Evolutionary conservation across 2,797 vertebrate genomes (phyloP), one percentile per base, ranked within the genome.

Genomic region (Pelodytes ibericus): DNA sequence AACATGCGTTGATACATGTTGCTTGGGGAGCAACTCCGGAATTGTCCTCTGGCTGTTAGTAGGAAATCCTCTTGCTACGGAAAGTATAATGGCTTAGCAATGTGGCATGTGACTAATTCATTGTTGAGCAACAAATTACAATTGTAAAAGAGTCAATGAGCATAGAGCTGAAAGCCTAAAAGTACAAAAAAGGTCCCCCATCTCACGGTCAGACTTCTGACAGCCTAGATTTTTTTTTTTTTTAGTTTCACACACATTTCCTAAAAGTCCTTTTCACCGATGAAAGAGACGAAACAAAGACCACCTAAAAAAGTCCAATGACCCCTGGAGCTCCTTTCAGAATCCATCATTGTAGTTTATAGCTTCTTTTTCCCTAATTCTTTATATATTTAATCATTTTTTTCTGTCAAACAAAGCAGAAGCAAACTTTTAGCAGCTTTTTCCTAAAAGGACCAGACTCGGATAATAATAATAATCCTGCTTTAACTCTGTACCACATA

Each of bases 21-120:
- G 63, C 70, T 68, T 78, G 70, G 63, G 61, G 63, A 72, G 76
- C 70, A 68, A 67, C 63, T 39, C 24, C 67, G 73, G 76, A 68
- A 72, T 66, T 77, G 63, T 72, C 22, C 29, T 72, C 25, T 30
- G 70, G n/a, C 62, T 53, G 59, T 63, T 71, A 56, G 31, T 59
- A 64, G 67, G 49, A 25, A 53, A 68, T 25, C 60, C 30, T 29
- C 57, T 36, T 20, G 56, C 56, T 31, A 78, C 41, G 44, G 66
- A 51, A 72, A 65, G 69, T 51, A 29, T 72, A 66, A 78, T 68
- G 70, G 41, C 36, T 36, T 27, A 61, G 41, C 57, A 72, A 72
- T 66, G 69, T 51, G 69, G 24, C 67, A 47, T 78, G 61, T 72
- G 53, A 78, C 62, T 72, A 61, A 72, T 60, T 30, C 69, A 66